A percentile compares a stretch with the other conserved stretches of the same genome.
Evolutionary conservation across 2,113 vertebrate species (phyloP).

Genomic region (Malurus cyaneus): DNA sequence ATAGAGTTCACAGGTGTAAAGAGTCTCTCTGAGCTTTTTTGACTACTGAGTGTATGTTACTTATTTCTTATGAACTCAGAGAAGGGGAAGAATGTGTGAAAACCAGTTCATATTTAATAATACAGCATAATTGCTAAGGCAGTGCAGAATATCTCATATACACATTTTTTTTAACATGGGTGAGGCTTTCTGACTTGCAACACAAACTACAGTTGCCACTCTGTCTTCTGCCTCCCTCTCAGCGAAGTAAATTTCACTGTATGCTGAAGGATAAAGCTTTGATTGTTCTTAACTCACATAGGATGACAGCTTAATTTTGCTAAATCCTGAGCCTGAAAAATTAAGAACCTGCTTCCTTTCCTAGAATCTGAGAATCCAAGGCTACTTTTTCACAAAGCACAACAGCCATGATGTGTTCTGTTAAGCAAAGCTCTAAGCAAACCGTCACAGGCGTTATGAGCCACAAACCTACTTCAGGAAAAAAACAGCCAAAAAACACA

Average conservation of each 20-base stretch:
- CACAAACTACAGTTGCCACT: not conserved
- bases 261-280: not conserved
- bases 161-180: not conserved
- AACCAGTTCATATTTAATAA: not conserved
- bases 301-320: not conserved
- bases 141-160: not conserved
- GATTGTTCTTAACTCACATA: not conserved
- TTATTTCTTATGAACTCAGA: not conserved
- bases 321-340: not conserved
- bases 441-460: not conserved
- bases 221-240: not conserved
- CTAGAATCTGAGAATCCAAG: not conserved
- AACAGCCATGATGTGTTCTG: not conserved
- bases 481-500: not conserved
- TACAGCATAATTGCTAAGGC: not conserved
- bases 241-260: not conserved
- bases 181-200: not conserved
- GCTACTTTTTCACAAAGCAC: not conserved
- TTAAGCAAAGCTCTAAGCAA: not conserved
- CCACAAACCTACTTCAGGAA: not conserved
- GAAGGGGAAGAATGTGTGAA: not conserved
- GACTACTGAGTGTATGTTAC: not conserved
- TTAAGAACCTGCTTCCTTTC: not conserved
- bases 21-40: not conserved
- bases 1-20: not conserved